Percentiles rank a stretch among this genome's conserved stretches.
phyloP scores from a whole-genome alignment of 2,888 invertebrate species.

The Archips crataeganus region DNA sequence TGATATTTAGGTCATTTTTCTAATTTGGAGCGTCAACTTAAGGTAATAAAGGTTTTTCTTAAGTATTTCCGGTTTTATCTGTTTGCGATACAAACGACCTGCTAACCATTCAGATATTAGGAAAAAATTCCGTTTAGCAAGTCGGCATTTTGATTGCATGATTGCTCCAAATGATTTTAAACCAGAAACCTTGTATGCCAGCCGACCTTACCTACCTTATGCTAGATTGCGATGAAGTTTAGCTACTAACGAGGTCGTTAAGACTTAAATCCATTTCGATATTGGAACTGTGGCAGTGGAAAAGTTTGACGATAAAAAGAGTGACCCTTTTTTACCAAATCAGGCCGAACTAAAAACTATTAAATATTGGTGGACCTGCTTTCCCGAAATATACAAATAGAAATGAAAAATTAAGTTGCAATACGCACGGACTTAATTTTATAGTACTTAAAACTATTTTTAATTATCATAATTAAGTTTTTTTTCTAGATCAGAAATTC shows the following conservation, averaged over 20 bases:
- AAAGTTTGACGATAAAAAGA: slow-evolving; percentile 1
- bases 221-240: slow-evolving; percentile 31
- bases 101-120: neutral
- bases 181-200: slow-evolving; percentile 15
- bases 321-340: neutral
- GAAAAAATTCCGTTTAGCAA: neutral
- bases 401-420: too few relatives aligned
- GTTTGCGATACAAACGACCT: too few relatives aligned
- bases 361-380: too few relatives aligned
- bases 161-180: slow-evolving; percentile 2
- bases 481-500: too few relatives aligned
- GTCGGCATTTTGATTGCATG: neutral
- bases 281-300: slow-evolving; percentile 22
- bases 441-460: too few relatives aligned
- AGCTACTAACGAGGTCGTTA: slow-evolving; percentile 34
- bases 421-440: too few relatives aligned
- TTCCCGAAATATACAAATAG: too few relatives aligned
- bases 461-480: too few relatives aligned
- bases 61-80: too few relatives aligned
- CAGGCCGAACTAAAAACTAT: neutral
- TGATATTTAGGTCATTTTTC: too few relatives aligned
- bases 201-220: slow-evolving; percentile 7
- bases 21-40: too few relatives aligned
- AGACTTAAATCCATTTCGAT: slow-evolving; percentile 25
- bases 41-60: too few relatives aligned